Percentiles rank a stretch among this genome's conserved stretches.
phyloP scores from a whole-genome alignment of 2,888 invertebrate species.

The Eueremaeus valkanovi region DNA sequence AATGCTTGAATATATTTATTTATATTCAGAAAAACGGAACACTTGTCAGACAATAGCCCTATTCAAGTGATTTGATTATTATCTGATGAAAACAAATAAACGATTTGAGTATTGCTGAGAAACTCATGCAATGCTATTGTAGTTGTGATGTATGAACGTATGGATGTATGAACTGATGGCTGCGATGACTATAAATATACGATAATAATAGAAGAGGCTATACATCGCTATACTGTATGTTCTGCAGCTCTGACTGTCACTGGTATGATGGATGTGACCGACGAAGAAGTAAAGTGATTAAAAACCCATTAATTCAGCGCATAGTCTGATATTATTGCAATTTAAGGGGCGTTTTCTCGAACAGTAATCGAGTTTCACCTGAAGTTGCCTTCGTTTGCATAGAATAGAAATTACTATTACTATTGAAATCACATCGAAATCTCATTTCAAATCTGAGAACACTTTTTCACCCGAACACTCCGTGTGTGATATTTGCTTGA shows the following conservation, averaged over 20 bases:
- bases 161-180: not conserved
- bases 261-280: conserved; percentile 8
- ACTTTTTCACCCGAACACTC: too few relatives aligned
- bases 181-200: not conserved
- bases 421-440: conserved; percentile 4
- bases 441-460: not conserved
- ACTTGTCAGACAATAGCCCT: too few relatives aligned
- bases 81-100: not conserved
- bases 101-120: not conserved
- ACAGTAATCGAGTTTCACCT: not conserved
- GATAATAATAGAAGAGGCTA: not conserved
- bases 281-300: not conserved
- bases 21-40: too few relatives aligned
- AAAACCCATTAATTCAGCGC: conserved; percentile 14
- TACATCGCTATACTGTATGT: not conserved
- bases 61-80: too few relatives aligned
- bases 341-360: conserved; percentile 15
- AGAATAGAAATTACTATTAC: too few relatives aligned
- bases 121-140: not conserved
- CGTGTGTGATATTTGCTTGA: too few relatives aligned
- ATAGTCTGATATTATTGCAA: conserved; percentile 12
- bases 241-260: not conserved
- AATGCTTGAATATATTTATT: too few relatives aligned
- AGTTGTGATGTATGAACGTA: too few relatives aligned
- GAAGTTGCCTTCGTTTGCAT: not conserved